Percentiles rank a stretch among this genome's conserved stretches.
Evolutionary conservation across 2,797 vertebrate genomes (phyloP).

Genomic region (Cuniculus paca): DNA sequence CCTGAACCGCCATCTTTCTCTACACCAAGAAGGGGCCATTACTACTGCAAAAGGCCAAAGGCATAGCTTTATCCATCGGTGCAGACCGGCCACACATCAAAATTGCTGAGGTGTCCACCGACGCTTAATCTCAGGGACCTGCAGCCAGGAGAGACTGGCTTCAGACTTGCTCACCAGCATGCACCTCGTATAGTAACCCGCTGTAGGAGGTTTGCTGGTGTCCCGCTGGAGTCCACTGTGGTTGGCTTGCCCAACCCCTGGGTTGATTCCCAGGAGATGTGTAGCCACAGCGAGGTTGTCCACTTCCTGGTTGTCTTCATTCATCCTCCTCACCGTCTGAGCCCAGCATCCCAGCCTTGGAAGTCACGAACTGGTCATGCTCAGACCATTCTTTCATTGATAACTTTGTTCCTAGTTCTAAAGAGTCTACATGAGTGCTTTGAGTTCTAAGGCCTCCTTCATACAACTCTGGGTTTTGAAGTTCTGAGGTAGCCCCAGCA

Average conservation of each 20-base stretch:
- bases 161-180: too few species aligned
- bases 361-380: not conserved
- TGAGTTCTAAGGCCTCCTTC: not conserved
- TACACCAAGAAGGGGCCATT: not conserved
- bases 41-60: not conserved
- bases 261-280: not conserved
- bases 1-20: not conserved
- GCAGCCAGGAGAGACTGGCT: not conserved
- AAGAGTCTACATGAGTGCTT: not conserved
- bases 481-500: constrained; percentile 25
- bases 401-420: constrained; percentile 26
- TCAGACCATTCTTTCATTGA: not conserved
- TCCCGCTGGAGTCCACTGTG: not conserved
- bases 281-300: fast-evolving
- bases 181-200: not conserved
- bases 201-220: fast-evolving
- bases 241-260: not conserved
- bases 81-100: not conserved
- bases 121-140: too few species aligned
- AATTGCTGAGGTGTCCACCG: not conserved
- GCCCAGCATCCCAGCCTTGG: not conserved
- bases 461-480: not conserved
- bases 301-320: not conserved
- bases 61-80: not conserved
- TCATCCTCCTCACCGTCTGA: not conserved